phyloP scores from a whole-genome alignment of 2,888 invertebrate species.

The Aspidiotus destructor region DNA sequence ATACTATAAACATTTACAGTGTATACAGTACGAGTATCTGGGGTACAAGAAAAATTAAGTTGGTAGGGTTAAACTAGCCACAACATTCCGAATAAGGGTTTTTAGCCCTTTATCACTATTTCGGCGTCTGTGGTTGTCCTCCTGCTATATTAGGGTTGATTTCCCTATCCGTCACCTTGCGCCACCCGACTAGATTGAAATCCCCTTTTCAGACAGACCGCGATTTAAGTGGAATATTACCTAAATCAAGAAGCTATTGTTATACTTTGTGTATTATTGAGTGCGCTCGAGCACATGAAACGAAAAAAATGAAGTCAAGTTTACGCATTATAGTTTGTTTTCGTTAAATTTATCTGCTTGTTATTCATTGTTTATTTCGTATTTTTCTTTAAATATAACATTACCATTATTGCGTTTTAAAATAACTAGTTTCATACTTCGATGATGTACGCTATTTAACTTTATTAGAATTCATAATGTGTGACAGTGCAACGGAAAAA shows the following conservation, averaged over 20 bases:
- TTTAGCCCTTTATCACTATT: conserved; percentile 30
- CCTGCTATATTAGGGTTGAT: conserved; percentile 29
- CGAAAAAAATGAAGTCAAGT: no score
- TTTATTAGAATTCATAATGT: no score
- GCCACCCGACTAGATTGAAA: conserved; percentile 6
- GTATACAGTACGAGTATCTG: neutral
- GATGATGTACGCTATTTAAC: no score
- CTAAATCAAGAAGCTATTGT: conserved; percentile 22
- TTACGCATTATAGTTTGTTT: no score
- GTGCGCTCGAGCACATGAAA: no score
- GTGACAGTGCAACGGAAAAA: no score
- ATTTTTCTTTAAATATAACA: no score
- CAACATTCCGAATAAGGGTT: conserved; percentile 29
- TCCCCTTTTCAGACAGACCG: conserved; percentile 15
- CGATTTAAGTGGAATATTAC: conserved; percentile 19
- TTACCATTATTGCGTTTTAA: no score
- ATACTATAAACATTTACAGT: neutral
- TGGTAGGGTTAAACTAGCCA: conserved; percentile 33
- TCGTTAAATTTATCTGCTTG: no score
- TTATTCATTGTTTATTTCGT: no score
- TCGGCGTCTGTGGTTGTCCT: conserved; percentile 30
- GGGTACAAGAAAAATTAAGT: conserved; percentile 24
- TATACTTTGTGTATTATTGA: neutral
- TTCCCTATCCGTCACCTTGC: conserved; percentile 21
- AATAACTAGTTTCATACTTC: no score